Percentiles rank a stretch among this genome's conserved stretches.
These are phyloP conservation scores for Ypsolopha scabrella DNA, from an alignment of 2,888 invertebrate species.

Conservation along the genomic window DNA sequence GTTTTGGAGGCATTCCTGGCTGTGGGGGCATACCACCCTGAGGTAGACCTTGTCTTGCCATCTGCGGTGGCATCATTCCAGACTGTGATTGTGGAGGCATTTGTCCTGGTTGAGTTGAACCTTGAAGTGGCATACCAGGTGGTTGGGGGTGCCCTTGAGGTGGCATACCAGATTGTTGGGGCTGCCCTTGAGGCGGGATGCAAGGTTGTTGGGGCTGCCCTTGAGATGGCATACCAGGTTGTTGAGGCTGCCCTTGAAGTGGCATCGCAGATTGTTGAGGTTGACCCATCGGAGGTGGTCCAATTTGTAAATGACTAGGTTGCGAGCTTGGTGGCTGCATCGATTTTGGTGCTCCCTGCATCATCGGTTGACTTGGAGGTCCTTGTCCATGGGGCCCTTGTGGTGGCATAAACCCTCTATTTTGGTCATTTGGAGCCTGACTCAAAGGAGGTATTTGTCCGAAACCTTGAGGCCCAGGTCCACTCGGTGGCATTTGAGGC, in stretches of 20 bases:
- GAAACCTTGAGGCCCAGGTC: not conserved
- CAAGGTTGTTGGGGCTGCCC: conserved; percentile 6
- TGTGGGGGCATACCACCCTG: not conserved
- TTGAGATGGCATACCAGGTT: not conserved
- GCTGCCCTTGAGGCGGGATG: conserved; percentile 9
- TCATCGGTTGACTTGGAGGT: conserved; percentile 1
- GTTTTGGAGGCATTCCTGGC: conserved; percentile 3
- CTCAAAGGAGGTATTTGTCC: conserved; percentile 11
- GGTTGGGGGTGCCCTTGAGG: conserved; percentile 7
- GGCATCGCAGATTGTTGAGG: conserved; percentile 8
- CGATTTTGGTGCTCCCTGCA: conserved; percentile 9
- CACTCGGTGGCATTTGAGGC: conserved; percentile 19
- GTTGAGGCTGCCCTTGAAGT: conserved; percentile 2
- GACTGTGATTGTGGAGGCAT: conserved; percentile 9
- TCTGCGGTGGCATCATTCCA: conserved; percentile 7
- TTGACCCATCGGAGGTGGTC: conserved; percentile 12
- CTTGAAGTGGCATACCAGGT: conserved; percentile 9
- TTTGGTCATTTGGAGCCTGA: conserved; percentile 8
- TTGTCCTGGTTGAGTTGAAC: conserved; percentile 8
- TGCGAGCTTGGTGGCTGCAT: conserved; percentile 2
- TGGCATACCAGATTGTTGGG: not conserved
- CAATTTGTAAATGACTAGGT: conserved; percentile 6
- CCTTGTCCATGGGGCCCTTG: conserved; percentile 3
- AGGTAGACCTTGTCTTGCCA: too few species aligned
- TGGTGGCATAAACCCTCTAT: not conserved